phyloP scores from a whole-genome alignment of 1,140 invertebrate species.

The Thaumetopoea pityocampa region DNA sequence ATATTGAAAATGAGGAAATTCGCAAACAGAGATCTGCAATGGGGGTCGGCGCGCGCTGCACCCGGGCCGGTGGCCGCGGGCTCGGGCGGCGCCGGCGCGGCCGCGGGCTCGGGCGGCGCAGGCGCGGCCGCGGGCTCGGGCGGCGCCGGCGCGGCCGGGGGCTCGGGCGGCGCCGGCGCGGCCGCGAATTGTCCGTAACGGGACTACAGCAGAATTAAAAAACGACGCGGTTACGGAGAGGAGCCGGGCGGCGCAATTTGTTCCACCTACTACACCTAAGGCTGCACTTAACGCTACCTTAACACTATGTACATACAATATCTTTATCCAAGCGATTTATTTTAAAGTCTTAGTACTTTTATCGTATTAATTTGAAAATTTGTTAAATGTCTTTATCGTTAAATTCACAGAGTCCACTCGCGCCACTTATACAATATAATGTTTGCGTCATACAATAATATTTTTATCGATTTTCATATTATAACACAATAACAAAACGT shows the following conservation, averaged over 20 bases:
- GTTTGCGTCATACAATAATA: too few species aligned
- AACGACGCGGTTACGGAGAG: slow-evolving; percentile 42
- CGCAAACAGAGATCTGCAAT: too few species aligned
- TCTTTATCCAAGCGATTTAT: slow-evolving; percentile 68
- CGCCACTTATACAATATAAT: slow-evolving; percentile 48
- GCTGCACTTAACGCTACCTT: slow-evolving; percentile 64
- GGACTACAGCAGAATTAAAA: slow-evolving; percentile 36
- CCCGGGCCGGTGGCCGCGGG: too few species aligned
- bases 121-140: slow-evolving; percentile 3
- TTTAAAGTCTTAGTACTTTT: slow-evolving; percentile 72
- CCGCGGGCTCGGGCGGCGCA: too few species aligned
- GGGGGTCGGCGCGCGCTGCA: too few species aligned
- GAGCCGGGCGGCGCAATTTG: slow-evolving; percentile 62
- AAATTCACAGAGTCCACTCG: slow-evolving; percentile 68
- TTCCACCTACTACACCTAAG: slow-evolving; percentile 74
- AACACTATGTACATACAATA: slow-evolving; percentile 70
- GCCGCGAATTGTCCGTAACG: slow-evolving; percentile 36
- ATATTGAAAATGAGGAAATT: too few species aligned
- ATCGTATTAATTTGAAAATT: slow-evolving; percentile 73
- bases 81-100: background rate
- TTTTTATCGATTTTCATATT: slow-evolving; percentile 45
- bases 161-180: slow-evolving; percentile 17
- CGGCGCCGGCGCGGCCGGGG: slow-evolving; percentile 23
- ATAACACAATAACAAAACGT: slow-evolving; percentile 64
- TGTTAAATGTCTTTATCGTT: slow-evolving; percentile 73